A percentile compares a stretch with the other conserved stretches of the same genome.
Evolutionary conservation across 2,888 invertebrate species (phyloP).

Genomic region (Mylabris sibirica): DNA sequence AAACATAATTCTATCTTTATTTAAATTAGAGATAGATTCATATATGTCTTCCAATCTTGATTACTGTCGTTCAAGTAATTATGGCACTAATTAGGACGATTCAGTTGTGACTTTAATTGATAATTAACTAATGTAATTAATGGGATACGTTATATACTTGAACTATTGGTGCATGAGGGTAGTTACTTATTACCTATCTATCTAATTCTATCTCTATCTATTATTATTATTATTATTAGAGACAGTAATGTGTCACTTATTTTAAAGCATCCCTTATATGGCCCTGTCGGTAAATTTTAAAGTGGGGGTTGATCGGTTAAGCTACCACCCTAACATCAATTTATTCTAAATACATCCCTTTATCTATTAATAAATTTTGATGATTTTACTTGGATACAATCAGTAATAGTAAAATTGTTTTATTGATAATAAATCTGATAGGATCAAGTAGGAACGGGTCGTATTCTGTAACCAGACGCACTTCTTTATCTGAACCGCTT

Average conservation of each 20-base stretch:
- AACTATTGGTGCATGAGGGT: slow-evolving; percentile 36
- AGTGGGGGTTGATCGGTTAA: too few species aligned
- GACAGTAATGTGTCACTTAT: not conserved
- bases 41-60: not conserved
- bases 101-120: slow-evolving; percentile 49
- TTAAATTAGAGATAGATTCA: not conserved
- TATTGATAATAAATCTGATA: too few species aligned
- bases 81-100: slow-evolving; percentile 48
- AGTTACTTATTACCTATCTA: slow-evolving; percentile 42
- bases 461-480: too few species aligned
- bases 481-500: too few species aligned
- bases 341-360: too few species aligned
- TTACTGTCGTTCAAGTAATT: slow-evolving; percentile 25
- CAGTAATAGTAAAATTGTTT: too few species aligned
- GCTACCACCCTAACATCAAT: too few species aligned
- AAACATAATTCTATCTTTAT: too few species aligned
- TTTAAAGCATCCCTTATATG: not conserved
- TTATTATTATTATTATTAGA: not conserved
- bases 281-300: too few species aligned
- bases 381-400: too few species aligned
- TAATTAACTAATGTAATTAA: slow-evolving; percentile 53
- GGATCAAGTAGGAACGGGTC: too few species aligned
- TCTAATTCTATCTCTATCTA: not conserved
- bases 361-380: too few species aligned
- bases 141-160: slow-evolving; percentile 33